Evolutionary conservation across 2,113 vertebrate genomes (phyloP), one percentile per base, ranked within the genome.

Genomic region (Apaloderma vittatum): DNA sequence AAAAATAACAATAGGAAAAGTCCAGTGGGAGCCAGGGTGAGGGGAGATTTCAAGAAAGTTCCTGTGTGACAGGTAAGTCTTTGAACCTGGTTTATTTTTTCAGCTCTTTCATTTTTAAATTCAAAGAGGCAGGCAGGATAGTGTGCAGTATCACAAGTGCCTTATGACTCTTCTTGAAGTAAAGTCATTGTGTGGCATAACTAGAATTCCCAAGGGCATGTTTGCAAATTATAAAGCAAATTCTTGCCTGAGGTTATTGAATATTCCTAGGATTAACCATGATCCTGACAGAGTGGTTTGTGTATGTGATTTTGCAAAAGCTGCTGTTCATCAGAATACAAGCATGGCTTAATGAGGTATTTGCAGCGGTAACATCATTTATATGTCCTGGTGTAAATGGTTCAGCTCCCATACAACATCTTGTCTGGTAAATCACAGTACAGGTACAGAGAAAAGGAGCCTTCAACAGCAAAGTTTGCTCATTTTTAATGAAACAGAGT

Each of bases 191-290:
- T 23, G 9, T 63, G 11, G 15, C 30, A 48, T 11, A 77, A 37
- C n/a, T 80, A 66, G 37, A 88, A 77, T 45, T 80, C 62, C 71
- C 67, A 71, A 62, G 32, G 36, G 61, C 14, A 51, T 4, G 3
- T 93, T 77, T 77, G 46, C 59, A 77, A 90, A 88, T 80, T 88
- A 63, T 67, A 88, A 90, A 79, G 52, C 43, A 90, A 90, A 88
- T 74, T 95, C 43, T 65, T 90, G 57, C 52, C 71, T 63, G 43
- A 5, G 5, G 48, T 88, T 95, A 71, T 71, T 77, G 79, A 88
- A 78, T 94, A 81, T 88, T 92, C 72, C 63, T 59, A n/a, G 75
- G 71, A 92, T 95, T 94, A 94, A 71, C 79, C 37, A 63, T 52
- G 68, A 77, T 94, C 59, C 82, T 92, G 75, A 76, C 51, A 74